A percentile compares a stretch with the other conserved stretches of the same genome.
Conservation (phyloP, 2,888 invertebrate species). For the Drosophila ustulata region DNA sequence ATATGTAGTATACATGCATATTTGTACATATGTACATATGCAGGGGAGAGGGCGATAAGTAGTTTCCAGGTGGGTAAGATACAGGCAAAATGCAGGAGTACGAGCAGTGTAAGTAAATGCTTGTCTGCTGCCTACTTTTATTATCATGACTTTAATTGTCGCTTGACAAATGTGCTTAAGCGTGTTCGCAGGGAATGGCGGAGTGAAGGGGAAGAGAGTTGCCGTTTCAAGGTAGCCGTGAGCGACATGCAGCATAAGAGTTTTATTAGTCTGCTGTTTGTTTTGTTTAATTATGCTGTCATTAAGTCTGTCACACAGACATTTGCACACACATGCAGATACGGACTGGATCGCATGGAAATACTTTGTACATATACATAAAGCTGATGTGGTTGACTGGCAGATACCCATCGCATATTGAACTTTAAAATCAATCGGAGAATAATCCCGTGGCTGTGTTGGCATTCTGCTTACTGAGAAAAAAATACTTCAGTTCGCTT, state of each 20-base stretch:
- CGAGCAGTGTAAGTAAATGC: constrained; percentile 26
- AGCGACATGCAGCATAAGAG: constrained; percentile 58
- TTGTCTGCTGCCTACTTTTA: constrained; percentile 58
- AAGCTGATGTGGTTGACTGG: not conserved
- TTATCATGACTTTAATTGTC: constrained; percentile 57
- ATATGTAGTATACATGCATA: too few species aligned
- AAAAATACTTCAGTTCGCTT: too few species aligned
- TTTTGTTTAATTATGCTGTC: constrained; percentile 78
- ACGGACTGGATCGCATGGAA: not conserved
- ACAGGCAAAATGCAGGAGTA: constrained; percentile 1
- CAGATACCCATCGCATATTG: constrained; percentile 2
- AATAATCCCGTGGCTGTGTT: too few species aligned
- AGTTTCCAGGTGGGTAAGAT: not conserved
- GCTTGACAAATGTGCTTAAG: constrained; percentile 15
- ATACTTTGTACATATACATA: not conserved
- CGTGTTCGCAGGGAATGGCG: not conserved
- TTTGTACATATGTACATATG: too few species aligned
- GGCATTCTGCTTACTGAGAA: too few species aligned
- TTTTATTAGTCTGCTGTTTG: constrained; percentile 77
- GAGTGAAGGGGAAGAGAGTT: not conserved
- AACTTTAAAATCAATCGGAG: too few species aligned
- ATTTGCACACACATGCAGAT: constrained; percentile 17
- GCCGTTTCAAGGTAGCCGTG: constrained; percentile 45
- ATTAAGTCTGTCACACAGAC: constrained; percentile 67
- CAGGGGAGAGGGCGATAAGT: not conserved